Evolutionary conservation across 1,140 invertebrate species (phyloP), one percentile per base, ranked within the genome.

Genomic region (Monomorium pharaonis): DNA sequence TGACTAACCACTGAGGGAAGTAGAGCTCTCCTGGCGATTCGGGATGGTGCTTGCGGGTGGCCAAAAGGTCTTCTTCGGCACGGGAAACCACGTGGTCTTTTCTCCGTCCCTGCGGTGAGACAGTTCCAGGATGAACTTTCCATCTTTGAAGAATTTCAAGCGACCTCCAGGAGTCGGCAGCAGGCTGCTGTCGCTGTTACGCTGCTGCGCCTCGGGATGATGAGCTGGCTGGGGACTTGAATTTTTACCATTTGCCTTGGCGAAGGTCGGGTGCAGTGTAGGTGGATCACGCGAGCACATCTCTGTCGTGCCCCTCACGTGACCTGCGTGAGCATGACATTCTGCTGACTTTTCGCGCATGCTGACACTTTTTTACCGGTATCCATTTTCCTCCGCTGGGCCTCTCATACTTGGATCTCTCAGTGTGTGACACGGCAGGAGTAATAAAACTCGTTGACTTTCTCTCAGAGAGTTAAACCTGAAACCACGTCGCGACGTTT

Each of bases 91-190:
- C 24, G 97, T 97, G 6, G 96, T 96, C 84, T 97, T 96, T 93
- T 98, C 97, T 51, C 97, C 97, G 91, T 98, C 97, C 86, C 97
- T 97, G 42, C 97, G 96, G 87, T 98, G 96, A 84, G 97, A 97
- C 94, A 98, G 92, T 95, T 98, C 98, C 95, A 98, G 94, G 91
- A 98, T 98, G 92, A 98, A 98, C 94, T 98, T 98, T 88, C 98
- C 98, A 97, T 98, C 97, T 92, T 96, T 96, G 87, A 96, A 96
- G 92, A 96, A 96, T 87, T 96, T 96, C 7, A 96, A 93, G 63
- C 96, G 93, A 81, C 96, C 96, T n/a, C 96, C 95, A 78, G 94
- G 92, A n/a, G 93, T 94, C 44, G 95, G 94, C 51, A 93, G 85
- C 27, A 92, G 70, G 62, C 84, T 93, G 67, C 51, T 91, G 58